These are phyloP conservation scores for Ctenomys sociabilis DNA, from an alignment of 2,113 vertebrate species.

Conservation along the genomic window DNA sequence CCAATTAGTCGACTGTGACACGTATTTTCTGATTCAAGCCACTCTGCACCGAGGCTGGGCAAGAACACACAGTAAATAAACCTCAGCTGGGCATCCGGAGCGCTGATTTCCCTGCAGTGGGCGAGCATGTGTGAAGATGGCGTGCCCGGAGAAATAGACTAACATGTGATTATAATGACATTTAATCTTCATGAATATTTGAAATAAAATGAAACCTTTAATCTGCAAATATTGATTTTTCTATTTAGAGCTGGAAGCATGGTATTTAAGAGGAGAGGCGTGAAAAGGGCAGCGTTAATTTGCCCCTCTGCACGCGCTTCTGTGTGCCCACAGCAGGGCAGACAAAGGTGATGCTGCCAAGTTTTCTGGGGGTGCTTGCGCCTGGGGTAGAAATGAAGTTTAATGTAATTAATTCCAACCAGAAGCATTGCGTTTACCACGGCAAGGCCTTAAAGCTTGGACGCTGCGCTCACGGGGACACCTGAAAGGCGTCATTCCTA, in stretches of 20 bases:
- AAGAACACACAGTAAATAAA: not conserved
- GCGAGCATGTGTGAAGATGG: not conserved
- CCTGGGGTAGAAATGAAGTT: not conserved
- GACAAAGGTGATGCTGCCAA: fast-evolving
- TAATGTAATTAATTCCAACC: not conserved
- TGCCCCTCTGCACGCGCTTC: not conserved
- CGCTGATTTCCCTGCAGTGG: not conserved
- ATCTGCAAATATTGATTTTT: conserved; percentile 71
- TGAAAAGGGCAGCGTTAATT: not conserved
- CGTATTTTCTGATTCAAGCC: not conserved
- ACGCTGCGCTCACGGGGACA: fast-evolving
- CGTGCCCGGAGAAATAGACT: conserved; percentile 27
- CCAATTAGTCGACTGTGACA: not conserved
- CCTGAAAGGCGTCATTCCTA: fast-evolving
- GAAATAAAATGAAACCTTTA: conserved; percentile 70
- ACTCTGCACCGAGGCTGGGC: fast-evolving
- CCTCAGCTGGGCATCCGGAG: not conserved
- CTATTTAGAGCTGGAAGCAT: conserved; percentile 47
- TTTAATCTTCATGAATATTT: conserved; percentile 76
- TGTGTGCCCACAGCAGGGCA: not conserved
- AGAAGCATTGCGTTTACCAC: not conserved
- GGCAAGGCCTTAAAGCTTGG: fast-evolving
- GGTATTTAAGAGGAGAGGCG: conserved; percentile 41
- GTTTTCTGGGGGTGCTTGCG: not conserved
- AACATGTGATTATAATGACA: conserved; percentile 64